Conservation (phyloP, 2,113 vertebrate species). For the Terrapene triunguis region DNA sequence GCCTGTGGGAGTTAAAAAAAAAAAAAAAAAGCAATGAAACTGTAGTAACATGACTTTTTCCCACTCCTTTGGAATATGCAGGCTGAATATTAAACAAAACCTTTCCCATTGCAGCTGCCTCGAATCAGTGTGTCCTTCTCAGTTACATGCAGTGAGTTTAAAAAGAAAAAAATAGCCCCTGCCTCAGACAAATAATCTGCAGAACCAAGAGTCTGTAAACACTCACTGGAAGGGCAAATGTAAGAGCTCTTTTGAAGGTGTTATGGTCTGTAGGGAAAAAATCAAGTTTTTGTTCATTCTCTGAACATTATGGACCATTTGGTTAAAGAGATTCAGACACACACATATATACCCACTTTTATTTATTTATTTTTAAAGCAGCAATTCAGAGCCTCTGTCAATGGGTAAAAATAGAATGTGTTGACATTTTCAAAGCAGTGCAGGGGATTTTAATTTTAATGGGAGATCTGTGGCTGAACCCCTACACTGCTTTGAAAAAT, state of each 20-base stretch:
- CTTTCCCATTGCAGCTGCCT: neutral
- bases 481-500: neutral
- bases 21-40: neutral
- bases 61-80: neutral
- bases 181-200: neutral
- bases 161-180: neutral
- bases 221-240: neutral
- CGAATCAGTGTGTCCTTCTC: neutral
- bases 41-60: neutral
- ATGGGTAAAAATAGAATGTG: fast-evolving
- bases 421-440: fast-evolving
- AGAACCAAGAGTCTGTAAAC: neutral
- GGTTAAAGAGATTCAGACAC: fast-evolving
- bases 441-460: fast-evolving
- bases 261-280: neutral
- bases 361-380: neutral
- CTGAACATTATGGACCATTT: neutral
- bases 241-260: neutral
- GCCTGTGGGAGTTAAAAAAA: neutral
- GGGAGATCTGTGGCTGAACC: fast-evolving
- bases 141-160: neutral
- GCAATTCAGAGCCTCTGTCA: neutral
- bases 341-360: neutral
- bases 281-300: neutral
- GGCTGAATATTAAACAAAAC: neutral